phyloP scores from a whole-genome alignment of 2,888 invertebrate genomes.

The Pristionchus entomophagus region DNA sequence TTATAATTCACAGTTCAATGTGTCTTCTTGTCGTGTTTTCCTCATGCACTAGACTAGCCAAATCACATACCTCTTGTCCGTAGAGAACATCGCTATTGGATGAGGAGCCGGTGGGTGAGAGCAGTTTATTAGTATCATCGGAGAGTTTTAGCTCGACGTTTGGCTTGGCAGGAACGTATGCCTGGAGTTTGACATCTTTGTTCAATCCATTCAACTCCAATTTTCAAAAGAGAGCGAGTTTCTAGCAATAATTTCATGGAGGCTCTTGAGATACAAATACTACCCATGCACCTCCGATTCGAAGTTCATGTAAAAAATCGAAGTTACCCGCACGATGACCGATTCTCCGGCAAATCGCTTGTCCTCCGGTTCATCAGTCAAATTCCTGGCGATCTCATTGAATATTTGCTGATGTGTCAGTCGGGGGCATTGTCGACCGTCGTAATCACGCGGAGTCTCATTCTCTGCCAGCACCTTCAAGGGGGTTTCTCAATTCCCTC shows the following conservation, averaged over 20 bases:
- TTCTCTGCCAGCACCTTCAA: background rate
- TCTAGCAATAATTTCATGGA: too few species aligned
- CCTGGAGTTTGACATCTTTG: background rate
- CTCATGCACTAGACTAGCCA: too few species aligned
- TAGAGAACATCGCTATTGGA: background rate
- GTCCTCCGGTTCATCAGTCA: slow-evolving; percentile 1
- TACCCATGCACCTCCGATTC: too few species aligned
- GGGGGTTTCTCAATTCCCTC: too few species aligned
- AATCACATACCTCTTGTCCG: slow-evolving; percentile 24
- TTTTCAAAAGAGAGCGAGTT: too few species aligned
- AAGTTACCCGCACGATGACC: background rate
- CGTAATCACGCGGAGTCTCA: background rate
- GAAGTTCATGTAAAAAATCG: too few species aligned
- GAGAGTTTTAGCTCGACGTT: background rate
- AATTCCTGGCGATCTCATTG: slow-evolving; percentile 13
- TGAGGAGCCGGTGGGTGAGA: background rate
- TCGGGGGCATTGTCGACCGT: background rate
- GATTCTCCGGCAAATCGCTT: slow-evolving; percentile 1
- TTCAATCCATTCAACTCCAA: too few species aligned
- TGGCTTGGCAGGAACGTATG: background rate
- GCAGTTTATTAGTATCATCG: background rate
- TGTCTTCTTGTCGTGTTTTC: too few species aligned
- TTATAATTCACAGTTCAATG: too few species aligned
- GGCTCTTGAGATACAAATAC: too few species aligned
- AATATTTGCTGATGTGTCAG: slow-evolving; percentile 21